Evolutionary conservation across 2,888 invertebrate species (phyloP), one percentile per base, ranked within the genome.

Genomic region (Scrobipalpa costella): DNA sequence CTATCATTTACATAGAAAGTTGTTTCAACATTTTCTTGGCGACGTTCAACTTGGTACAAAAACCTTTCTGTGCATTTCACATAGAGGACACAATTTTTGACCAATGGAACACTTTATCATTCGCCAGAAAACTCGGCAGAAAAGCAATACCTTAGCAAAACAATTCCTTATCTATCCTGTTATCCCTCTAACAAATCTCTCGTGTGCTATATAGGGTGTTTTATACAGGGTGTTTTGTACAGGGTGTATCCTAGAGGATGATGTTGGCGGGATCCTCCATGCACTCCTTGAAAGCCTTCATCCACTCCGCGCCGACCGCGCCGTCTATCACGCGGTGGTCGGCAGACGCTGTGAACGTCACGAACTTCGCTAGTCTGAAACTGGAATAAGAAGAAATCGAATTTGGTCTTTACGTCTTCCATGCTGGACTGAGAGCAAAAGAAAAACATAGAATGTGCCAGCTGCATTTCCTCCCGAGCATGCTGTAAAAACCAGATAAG

Each of bases 241-340:
- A 13, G 50, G 27, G 50, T 17, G 40, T 57, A 36, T 11, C 11
- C 93, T 95, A 99, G 77, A 99, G 93, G 69, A 99, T 94, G 96
- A 99, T 99, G 68, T 95, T 95, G 71, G 96, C 94, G 33, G 99
- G 99, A 79, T 98, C 96, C 88, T 99, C 98, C 70, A 99, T 89
- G 81, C 94, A 95, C 67, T 94, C 94, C 74, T 95, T 96, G 92
- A 99, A 98, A 61, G 95, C 95, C 76, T 95, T 93, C 79, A 99
- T 93, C 98, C 98, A 99, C 81, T 96, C 94, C 1, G 99, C 99
- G 63, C 98, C 99, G 5, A 99, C 96, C 71, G 99, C 99, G 59
- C 99, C 99, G 86, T 99, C 99, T 7, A 99, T 97, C 27, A 98
- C 98, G 76, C 99, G 93, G 86, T 99, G 99, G 90, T 99, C 99